phyloP scores from a whole-genome alignment of 2,113 vertebrate species.

The Leucosticte australis region DNA sequence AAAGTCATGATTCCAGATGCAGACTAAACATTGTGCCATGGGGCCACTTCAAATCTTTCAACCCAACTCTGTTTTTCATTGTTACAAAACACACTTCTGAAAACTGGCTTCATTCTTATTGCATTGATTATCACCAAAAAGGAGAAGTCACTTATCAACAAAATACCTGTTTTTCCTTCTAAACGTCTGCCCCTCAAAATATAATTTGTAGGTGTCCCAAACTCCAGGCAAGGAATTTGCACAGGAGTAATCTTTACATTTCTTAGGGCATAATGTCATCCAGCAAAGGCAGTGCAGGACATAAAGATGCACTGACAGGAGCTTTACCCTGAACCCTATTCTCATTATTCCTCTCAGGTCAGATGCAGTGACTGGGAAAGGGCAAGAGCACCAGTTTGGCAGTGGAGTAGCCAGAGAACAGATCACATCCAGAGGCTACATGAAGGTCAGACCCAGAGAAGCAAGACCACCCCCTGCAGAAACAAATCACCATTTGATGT shows the following conservation, averaged over 20 bases:
- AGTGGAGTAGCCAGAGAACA: background rate
- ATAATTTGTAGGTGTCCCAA: background rate
- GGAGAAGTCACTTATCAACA: background rate
- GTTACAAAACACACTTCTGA: background rate
- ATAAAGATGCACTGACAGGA: background rate
- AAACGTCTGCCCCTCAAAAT: background rate
- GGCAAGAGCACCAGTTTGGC: background rate
- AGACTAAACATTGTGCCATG: background rate
- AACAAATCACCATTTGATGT: background rate
- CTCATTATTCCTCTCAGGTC: background rate
- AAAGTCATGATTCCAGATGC: background rate
- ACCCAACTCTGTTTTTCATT: background rate
- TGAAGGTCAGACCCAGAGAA: background rate
- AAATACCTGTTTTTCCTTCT: background rate
- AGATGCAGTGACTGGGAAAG: background rate
- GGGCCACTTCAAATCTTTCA: background rate
- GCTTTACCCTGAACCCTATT: background rate
- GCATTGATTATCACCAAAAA: background rate
- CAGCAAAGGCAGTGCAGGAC: background rate
- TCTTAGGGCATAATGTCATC: background rate
- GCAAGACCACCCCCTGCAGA: background rate
- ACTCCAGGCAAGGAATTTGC: background rate
- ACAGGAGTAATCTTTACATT: background rate
- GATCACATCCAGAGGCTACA: background rate
- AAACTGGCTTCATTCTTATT: background rate